Evolutionary conservation across 1,140 invertebrate genomes (phyloP).

Genomic region (Aphaenogaster rudis): DNA sequence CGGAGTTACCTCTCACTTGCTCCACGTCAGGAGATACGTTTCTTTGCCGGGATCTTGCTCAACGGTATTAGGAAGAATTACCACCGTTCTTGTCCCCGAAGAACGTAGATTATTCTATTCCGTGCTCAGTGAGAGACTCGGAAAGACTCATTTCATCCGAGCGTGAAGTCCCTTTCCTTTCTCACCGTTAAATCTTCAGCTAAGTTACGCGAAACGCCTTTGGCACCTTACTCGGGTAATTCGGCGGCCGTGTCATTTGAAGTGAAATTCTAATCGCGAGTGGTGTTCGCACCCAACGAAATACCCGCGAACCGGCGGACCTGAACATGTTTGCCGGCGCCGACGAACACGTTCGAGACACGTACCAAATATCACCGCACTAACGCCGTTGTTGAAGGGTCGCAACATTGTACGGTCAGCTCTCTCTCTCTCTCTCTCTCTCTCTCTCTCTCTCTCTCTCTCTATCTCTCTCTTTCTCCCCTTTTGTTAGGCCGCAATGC

Average conservation of each 20-base stretch:
- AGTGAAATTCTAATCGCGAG: constrained; percentile 38
- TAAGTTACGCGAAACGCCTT: constrained; percentile 33
- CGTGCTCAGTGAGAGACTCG: constrained; percentile 26
- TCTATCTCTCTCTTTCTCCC: background rate
- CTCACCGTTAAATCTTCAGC: constrained; percentile 31
- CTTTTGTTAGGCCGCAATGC: constrained; percentile 31
- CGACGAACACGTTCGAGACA: constrained; percentile 70
- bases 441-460: constrained; percentile 12
- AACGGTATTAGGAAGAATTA: constrained; percentile 58
- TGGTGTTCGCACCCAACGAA: constrained; percentile 64
- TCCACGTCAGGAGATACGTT: constrained; percentile 52
- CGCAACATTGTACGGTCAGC: constrained; percentile 71
- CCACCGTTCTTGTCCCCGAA: constrained; percentile 33
- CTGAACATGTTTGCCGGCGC: constrained; percentile 67
- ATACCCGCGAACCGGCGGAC: background rate
- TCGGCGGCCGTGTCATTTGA: constrained; percentile 18
- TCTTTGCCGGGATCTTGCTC: constrained; percentile 56
- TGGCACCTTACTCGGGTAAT: constrained; percentile 34
- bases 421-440: constrained; percentile 55
- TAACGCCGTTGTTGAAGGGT: constrained; percentile 73
- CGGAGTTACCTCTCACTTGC: constrained; percentile 39
- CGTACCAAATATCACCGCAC: constrained; percentile 77
- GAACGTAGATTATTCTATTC: constrained; percentile 52
- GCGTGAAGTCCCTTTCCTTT: constrained; percentile 2
- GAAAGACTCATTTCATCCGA: constrained; percentile 34